Evolutionary conservation across 2,113 vertebrate genomes (phyloP).

Genomic region (Hiodon tergisus): DNA sequence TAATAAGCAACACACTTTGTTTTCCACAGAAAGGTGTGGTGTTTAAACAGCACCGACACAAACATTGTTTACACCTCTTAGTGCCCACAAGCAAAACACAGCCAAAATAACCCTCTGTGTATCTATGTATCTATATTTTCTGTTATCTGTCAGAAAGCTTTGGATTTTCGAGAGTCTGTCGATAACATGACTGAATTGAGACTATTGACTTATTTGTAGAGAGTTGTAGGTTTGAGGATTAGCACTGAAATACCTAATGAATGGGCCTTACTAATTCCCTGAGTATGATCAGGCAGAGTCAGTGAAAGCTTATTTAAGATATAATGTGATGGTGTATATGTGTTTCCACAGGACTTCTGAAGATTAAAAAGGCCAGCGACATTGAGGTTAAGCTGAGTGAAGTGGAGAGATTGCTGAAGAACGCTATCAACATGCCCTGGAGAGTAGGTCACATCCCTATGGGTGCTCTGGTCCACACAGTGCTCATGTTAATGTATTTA

Average conservation of each 20-base stretch:
- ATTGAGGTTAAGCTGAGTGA: constrained; percentile 91
- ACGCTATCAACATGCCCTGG: constrained; percentile 83
- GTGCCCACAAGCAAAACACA: no score
- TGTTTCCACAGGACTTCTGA: constrained; percentile 73
- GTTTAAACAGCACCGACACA: no score
- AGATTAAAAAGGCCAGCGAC: constrained; percentile 88
- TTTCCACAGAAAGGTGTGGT: no score
- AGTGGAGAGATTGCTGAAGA: constrained; percentile 87
- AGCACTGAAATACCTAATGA: not conserved
- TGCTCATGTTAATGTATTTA: not conserved
- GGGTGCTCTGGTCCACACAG: not conserved
- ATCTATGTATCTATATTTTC: no score
- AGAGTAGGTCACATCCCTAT: constrained; percentile 66
- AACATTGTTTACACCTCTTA: no score
- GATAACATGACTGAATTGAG: not conserved
- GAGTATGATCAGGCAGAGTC: no score
- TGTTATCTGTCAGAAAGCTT: no score
- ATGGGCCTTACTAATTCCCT: no score
- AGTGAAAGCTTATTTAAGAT: no score
- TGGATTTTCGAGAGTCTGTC: no score
- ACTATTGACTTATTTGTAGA: not conserved
- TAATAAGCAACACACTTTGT: no score
- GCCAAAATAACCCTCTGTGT: no score
- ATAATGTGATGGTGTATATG: constrained; percentile 1
- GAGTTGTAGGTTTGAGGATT: not conserved